phyloP scores from a whole-genome alignment of 2,113 vertebrate genomes.

The Xiphophorus hellerii region DNA sequence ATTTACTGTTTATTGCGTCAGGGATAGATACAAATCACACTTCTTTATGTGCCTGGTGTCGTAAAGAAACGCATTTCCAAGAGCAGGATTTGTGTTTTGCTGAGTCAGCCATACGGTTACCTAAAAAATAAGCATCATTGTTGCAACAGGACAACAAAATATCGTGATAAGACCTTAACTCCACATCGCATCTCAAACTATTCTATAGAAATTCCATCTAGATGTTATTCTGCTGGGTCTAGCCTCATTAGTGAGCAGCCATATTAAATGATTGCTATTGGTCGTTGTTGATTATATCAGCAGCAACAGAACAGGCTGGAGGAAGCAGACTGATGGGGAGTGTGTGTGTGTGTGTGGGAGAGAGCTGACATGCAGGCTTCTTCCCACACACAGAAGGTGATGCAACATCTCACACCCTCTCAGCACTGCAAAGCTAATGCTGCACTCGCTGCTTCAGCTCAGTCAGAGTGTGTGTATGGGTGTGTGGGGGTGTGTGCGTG shows the following conservation, averaged over 20 bases:
- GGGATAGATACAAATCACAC: too few relatives aligned
- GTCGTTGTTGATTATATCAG: slow-evolving; percentile 53
- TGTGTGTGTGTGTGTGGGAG: slow-evolving; percentile 37
- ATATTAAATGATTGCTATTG: slow-evolving; percentile 49
- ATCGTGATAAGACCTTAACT: too few relatives aligned
- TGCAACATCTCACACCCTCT: slow-evolving; percentile 65
- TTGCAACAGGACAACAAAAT: too few relatives aligned
- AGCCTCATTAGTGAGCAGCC: slow-evolving; percentile 38
- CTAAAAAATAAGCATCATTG: background rate
- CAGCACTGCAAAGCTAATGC: slow-evolving; percentile 37
- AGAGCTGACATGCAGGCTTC: slow-evolving; percentile 57
- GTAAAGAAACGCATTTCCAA: too few relatives aligned
- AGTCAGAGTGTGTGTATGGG: background rate
- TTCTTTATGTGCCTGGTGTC: too few relatives aligned
- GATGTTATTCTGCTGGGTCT: slow-evolving; percentile 18
- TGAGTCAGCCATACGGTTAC: too few relatives aligned
- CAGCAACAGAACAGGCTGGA: slow-evolving; percentile 52
- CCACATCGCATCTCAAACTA: background rate
- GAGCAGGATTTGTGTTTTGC: too few relatives aligned
- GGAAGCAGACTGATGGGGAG: slow-evolving; percentile 42
- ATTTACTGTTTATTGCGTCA: too few relatives aligned
- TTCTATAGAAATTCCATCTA: slow-evolving; percentile 19
- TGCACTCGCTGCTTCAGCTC: slow-evolving; percentile 20
- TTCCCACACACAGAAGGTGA: slow-evolving; percentile 73
- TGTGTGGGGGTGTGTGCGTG: slow-evolving; percentile 3